Conservation (phyloP, 2,888 invertebrate species). For the Lasioglossum morio region DNA sequence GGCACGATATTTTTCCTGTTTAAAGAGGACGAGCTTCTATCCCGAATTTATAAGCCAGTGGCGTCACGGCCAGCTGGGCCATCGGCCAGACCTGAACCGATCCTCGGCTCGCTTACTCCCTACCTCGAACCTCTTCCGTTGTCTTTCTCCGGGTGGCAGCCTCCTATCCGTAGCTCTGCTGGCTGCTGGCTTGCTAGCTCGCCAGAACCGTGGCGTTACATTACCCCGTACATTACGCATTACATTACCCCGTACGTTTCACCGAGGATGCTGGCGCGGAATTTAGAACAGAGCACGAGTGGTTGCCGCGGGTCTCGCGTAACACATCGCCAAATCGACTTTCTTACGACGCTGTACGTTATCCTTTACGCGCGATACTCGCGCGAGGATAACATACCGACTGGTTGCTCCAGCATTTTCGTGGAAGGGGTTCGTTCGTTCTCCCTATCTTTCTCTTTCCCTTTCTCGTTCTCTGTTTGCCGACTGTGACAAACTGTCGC, state of each 20-base stretch:
- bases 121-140: slow-evolving; percentile 33
- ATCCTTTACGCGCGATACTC: slow-evolving; percentile 71
- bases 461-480: slow-evolving; percentile 21
- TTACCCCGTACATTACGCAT: slow-evolving; percentile 75
- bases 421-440: slow-evolving; percentile 41
- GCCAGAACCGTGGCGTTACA: slow-evolving; percentile 60
- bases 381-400: slow-evolving; percentile 71
- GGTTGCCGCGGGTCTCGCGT: slow-evolving; percentile 55
- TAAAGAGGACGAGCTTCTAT: slow-evolving; percentile 73
- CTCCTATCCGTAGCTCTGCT: slow-evolving; percentile 3
- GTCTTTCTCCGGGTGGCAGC: not conserved
- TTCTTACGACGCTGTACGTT: slow-evolving; percentile 73
- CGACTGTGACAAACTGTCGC: slow-evolving; percentile 65
- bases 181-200: not conserved
- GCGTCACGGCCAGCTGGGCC: slow-evolving; percentile 71
- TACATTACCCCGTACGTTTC: slow-evolving; percentile 73
- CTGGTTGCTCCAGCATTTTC: slow-evolving; percentile 70
- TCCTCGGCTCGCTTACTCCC: slow-evolving; percentile 38
- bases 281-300: slow-evolving; percentile 61
- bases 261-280: slow-evolving; percentile 61
- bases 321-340: slow-evolving; percentile 78
- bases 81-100: slow-evolving; percentile 66
- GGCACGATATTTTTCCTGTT: slow-evolving; percentile 60
- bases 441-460: slow-evolving; percentile 13
- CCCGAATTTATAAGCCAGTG: slow-evolving; percentile 67